Evolutionary conservation across 2,888 invertebrate species (phyloP).

Genomic region (Osedax frankpressi): DNA sequence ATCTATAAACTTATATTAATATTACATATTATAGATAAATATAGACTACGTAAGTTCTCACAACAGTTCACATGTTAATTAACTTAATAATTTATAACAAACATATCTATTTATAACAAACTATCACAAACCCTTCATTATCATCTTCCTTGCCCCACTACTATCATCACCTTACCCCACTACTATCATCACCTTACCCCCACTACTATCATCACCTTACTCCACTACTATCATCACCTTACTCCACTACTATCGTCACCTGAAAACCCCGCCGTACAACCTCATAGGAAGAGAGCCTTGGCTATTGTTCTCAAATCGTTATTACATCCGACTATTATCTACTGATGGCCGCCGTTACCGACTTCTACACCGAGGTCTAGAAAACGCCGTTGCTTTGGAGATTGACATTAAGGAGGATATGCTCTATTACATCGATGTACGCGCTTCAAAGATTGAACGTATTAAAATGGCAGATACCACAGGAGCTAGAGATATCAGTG

Average conservation of each 20-base stretch:
- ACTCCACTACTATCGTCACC: background rate
- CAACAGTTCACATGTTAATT: no score
- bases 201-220: no score
- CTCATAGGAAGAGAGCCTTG: conserved; percentile 39
- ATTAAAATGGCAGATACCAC: conserved; percentile 26
- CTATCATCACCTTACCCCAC: no score
- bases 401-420: conserved; percentile 34
- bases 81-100: no score
- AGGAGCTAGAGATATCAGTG: background rate
- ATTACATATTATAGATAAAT: no score
- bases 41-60: no score
- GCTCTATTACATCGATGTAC: conserved; percentile 37
- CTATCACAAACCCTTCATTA: no score
- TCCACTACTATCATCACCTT: no score
- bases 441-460: conserved; percentile 33
- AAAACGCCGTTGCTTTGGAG: conserved; percentile 66
- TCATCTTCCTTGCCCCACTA: no score
- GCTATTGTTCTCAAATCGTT: conserved; percentile 64
- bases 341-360: conserved; percentile 72
- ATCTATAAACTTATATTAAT: no score
- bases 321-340: conserved; percentile 90
- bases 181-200: no score
- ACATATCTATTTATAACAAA: no score
- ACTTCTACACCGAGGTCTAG: conserved; percentile 74
- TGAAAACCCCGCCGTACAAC: background rate